Evolutionary conservation across 2,797 vertebrate genomes (phyloP).

Genomic region (Sebastes trivittatus): DNA sequence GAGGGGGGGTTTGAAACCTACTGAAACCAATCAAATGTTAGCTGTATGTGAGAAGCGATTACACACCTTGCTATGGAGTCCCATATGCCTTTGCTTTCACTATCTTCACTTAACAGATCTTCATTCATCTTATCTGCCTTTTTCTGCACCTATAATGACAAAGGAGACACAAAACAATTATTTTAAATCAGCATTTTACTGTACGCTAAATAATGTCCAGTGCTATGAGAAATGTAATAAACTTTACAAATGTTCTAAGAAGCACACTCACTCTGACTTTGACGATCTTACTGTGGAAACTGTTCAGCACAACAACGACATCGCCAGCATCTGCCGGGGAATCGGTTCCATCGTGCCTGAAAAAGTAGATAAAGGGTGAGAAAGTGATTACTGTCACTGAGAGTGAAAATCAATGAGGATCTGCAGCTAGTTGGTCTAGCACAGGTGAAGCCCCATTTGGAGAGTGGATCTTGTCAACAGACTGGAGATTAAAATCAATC

Average conservation of each 20-base stretch:
- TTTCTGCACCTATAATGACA: conserved; percentile 88
- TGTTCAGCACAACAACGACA: conserved; percentile 88
- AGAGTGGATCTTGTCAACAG: neutral
- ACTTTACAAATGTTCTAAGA: neutral
- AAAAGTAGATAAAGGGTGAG: neutral
- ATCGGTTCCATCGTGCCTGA: conserved; percentile 93
- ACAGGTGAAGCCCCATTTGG: neutral
- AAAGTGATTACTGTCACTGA: neutral
- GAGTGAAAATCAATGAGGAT: conserved; percentile 1
- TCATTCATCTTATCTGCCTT: conserved; percentile 89
- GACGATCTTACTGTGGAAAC: conserved; percentile 95
- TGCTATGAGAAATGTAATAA: neutral
- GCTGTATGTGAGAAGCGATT: neutral
- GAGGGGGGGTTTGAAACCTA: neutral
- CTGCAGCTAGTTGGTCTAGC: neutral
- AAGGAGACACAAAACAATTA: conserved; percentile 11
- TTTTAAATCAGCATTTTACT: neutral
- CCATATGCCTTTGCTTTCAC: conserved; percentile 83
- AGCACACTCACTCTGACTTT: conserved; percentile 90
- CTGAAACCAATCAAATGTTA: neutral
- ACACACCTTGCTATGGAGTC: conserved; percentile 89
- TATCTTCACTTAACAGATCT: conserved; percentile 88
- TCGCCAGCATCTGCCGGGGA: conserved; percentile 84
- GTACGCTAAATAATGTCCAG: neutral
- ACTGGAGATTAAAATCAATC: neutral